Conservation (phyloP, 1,140 invertebrate species). For the Trichomalopsis sarcophagae region DNA sequence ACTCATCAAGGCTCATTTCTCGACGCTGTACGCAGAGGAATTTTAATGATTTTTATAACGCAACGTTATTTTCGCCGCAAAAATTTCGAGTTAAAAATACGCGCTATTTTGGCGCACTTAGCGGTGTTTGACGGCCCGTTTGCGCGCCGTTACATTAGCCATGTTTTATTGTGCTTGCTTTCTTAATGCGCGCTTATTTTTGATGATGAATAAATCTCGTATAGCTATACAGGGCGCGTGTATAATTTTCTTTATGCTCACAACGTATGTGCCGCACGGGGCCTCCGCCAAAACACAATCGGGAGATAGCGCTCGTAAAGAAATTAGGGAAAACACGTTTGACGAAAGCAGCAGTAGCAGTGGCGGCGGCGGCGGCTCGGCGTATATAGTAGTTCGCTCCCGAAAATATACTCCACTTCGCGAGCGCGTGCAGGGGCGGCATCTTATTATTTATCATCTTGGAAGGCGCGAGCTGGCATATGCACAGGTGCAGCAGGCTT, state of each 20-base stretch:
- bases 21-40: not conserved
- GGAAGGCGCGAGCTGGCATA: conserved; percentile 9
- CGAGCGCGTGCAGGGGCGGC: not conserved
- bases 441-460: conserved; percentile 47
- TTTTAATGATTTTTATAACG: conserved; percentile 47
- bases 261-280: no score
- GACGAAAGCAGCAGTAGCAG: not conserved
- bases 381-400: not conserved
- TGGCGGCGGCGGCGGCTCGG: no score
- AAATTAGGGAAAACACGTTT: conserved; percentile 4
- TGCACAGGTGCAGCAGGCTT: conserved; percentile 36
- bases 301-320: not conserved
- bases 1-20: not conserved
- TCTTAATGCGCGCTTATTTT: not conserved
- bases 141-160: conserved; percentile 18
- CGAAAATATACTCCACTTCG: conserved; percentile 51
- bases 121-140: conserved; percentile 23
- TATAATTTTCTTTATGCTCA: not conserved
- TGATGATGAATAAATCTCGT: not conserved
- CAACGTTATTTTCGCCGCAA: conserved; percentile 27
- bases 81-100: conserved; percentile 48
- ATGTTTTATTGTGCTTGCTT: conserved; percentile 10
- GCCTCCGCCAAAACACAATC: not conserved
- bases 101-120: conserved; percentile 18
- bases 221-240: not conserved